Base-by-base conservation (phyloP, 2,888 invertebrate genomes). In the Mesorhabditis belari region DNA sequence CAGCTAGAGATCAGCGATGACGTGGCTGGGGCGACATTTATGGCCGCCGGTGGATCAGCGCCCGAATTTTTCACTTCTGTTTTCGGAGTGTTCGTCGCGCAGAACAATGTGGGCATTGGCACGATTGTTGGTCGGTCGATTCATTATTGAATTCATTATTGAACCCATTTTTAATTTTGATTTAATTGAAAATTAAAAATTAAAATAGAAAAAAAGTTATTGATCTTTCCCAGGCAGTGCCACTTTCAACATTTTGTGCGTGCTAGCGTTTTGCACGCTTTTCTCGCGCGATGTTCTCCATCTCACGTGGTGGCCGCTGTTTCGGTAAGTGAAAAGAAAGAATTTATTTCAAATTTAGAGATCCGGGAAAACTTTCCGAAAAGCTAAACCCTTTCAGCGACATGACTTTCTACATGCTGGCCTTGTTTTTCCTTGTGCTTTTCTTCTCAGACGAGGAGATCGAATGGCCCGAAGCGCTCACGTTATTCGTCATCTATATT, bases 21-120 rank as follows among this genome's bases (percentile, higher is more conserved):
- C 84, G 95, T 96, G 66, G 95, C 95, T 73, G 95, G 95, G 58
- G 95, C 95, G 71, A 96, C 95, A 9, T 95, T 96, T 85, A 95
- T 96, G 95, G 95, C 95, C 55, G 96, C 95, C 65, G 96, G 95
- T 52, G 95, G 95, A 74, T 92, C 92, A 75, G 95, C 95, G 62
- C 95, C 95, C 26, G 95, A 96, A 85, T 83, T 83, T 68, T 93
- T 93, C 86, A 94, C 94, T 72, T 91, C 91, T 83, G 88, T 96
- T 79, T 94, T 96, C 84, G 95, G 95, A 78, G 93, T 95, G 80
- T 96, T 96, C 86, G 90, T 95, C 67, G 91, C 93, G 56, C 91
- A 92, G 85, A 92, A 92, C 85, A 93, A 95, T 85, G 95, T 96
- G 69, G 85, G 85, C 75, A 93, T 95, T 83, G 92, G 92, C 77